Evolutionary conservation across 53 echinoderm and acorn worm species (phyloP).

Genomic region (Crossaster papposus): DNA sequence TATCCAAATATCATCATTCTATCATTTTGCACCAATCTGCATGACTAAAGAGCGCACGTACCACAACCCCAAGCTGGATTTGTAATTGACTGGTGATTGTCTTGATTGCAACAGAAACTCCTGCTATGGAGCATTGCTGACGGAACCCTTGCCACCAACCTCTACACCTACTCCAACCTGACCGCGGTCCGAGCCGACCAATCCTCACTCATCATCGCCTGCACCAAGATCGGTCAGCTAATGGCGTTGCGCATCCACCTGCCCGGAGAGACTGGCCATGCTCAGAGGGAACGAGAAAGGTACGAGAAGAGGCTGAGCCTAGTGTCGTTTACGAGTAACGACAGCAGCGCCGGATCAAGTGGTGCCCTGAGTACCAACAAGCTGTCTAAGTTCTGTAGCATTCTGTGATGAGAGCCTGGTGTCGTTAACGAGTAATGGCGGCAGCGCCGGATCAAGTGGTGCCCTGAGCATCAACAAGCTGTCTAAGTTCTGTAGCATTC

Average conservation of each 20-base stretch:
- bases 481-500: too few species aligned
- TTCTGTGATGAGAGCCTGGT: conserved; percentile 14
- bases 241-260: conserved; percentile 66
- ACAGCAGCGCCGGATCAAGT: background rate
- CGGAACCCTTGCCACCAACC: conserved; percentile 58
- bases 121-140: conserved; percentile 58
- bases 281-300: background rate
- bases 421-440: too few species aligned
- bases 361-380: background rate
- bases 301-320: background rate
- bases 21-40: too few species aligned
- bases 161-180: conserved; percentile 75
- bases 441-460: too few species aligned
- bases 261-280: background rate
- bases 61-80: too few species aligned
- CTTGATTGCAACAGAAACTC: conserved; percentile 40
- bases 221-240: conserved; percentile 75
- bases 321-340: conserved; percentile 5
- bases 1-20: too few species aligned
- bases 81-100: too few species aligned
- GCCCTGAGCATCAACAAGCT: too few species aligned
- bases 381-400: conserved; percentile 15
- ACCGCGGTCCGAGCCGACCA: conserved; percentile 51
- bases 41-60: too few species aligned
- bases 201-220: conserved; percentile 66